A percentile compares a stretch with the other conserved stretches of the same genome.
Evolutionary conservation across 2,888 invertebrate genomes (phyloP).

Genomic region (Agrilus biguttatus): DNA sequence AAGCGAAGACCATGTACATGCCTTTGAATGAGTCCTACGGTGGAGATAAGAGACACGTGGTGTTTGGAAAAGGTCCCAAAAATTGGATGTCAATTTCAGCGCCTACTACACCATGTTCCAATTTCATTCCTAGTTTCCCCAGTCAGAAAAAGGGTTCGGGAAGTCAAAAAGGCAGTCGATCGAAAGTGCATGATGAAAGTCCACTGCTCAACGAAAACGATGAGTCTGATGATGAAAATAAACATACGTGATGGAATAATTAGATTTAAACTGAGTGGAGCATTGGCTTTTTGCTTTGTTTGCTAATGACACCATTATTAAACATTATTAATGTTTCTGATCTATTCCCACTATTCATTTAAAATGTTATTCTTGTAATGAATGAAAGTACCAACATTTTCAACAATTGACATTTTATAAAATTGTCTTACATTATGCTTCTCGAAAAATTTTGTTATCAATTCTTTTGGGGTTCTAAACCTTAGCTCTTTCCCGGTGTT

Average conservation of each 20-base stretch:
- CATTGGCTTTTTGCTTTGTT: too few species aligned
- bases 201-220: conserved; percentile 45
- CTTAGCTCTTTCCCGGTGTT: too few species aligned
- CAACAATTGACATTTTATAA: too few species aligned
- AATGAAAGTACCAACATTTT: too few species aligned
- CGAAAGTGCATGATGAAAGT: conserved; percentile 43
- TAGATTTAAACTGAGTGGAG: conserved; percentile 2
- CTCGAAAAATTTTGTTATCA: too few species aligned
- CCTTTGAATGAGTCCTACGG: conserved; percentile 33
- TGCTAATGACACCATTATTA: too few species aligned
- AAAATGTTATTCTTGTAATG: too few species aligned
- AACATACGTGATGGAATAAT: conserved; percentile 15
- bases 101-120: conserved; percentile 62
- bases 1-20: conserved; percentile 57
- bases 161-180: conserved; percentile 36
- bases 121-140: conserved; percentile 50
- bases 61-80: conserved; percentile 7
- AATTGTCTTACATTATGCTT: too few species aligned
- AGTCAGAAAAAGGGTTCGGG: conserved; percentile 30
- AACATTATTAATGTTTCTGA: too few species aligned
- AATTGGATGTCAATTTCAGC: conserved; percentile 62
- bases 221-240: conserved; percentile 29
- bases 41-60: conserved; percentile 13
- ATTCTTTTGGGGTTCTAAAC: too few species aligned
- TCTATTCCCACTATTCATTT: too few species aligned